Conservation (phyloP, 37 sponge, comb jelly and placozoan genomes). For the Geodia barretti region DNA sequence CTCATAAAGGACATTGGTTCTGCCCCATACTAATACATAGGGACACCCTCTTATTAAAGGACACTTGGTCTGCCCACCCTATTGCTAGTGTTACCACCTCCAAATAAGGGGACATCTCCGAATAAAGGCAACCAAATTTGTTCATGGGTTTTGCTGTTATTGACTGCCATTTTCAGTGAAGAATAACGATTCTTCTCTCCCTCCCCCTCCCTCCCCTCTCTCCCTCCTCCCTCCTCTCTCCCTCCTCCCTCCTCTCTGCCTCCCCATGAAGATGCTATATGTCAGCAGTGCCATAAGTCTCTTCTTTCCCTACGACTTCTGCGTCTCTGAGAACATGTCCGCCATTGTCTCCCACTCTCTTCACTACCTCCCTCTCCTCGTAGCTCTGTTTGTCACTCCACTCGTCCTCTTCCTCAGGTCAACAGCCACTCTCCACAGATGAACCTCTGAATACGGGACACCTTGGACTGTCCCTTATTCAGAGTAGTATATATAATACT, state of each 20-base stretch:
- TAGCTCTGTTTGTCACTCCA: constrained; percentile 40
- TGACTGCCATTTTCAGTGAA: neutral
- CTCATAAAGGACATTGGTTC: too few species aligned
- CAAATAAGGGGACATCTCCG: too few species aligned
- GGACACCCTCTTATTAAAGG: too few species aligned
- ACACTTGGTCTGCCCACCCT: too few species aligned
- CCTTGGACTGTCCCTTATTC: too few species aligned
- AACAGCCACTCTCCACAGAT: neutral
- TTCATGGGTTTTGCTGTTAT: too few species aligned
- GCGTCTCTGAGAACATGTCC: constrained; percentile 41
- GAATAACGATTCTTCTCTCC: neutral
- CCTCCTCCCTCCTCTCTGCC: neutral
- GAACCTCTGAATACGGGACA: too few species aligned
- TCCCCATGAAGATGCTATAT: constrained; percentile 35
- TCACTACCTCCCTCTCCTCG: constrained; percentile 57
- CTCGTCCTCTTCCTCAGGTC: neutral
- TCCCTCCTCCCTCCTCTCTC: neutral
- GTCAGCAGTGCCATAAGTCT: constrained; percentile 57
- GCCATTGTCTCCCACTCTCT: constrained; percentile 42
- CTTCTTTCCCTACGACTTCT: constrained; percentile 84
- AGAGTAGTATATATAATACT: too few species aligned
- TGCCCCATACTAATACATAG: too few species aligned
- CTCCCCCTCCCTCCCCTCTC: neutral
- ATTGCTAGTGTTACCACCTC: too few species aligned
- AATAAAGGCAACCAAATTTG: too few species aligned